Base-by-base conservation (phyloP, 2,797 vertebrate genomes). In the Australoheros facetus region DNA sequence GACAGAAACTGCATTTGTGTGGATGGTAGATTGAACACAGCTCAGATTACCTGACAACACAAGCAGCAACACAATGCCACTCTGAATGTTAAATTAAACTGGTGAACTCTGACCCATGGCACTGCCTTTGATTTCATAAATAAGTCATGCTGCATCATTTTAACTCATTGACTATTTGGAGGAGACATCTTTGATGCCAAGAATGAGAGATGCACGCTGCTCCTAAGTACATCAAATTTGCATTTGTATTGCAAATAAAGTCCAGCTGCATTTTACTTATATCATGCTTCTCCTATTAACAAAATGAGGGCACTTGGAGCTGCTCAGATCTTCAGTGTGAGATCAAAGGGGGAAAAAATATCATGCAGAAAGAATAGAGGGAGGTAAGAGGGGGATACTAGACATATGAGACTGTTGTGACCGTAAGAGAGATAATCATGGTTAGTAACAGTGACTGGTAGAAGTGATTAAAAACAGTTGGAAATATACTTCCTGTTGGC, bases 231-330 rank as follows among this genome's bases (percentile, higher is more conserved):
- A 89, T 88, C 62, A 56, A 79, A 90, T 91, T 77, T 89, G 56
- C 62, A 55, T 88, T 80, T 74, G 78, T 64, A 71, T 64, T 75
- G 72, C 79, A 88, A 90, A 87, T 84, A 4, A 14, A 82, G 81
- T 77, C 76, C 86, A 84, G 87, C 84, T 91, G 86, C 75, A 57
- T 85, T 81, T 83, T 30, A 62, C 80, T 55, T 62, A 34, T 73
- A 79, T 86, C 89, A 82, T 85, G 81, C 78, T 51, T 88, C 84
- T 90, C 78, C 64, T 58, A 71, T 90, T 90, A 89, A 85, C 82
- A 79, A 87, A 85, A 87, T 57, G 80, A 88, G 64, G 37, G 51
- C 10, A 23, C 34, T 64, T 64, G 71, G 78, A 78, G 83, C 75
- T 3, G 74, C 3, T 73, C 75, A 42, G 75, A 75, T 74, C 74